These are phyloP conservation scores for Malurus splendens DNA, from an alignment of 2,797 vertebrate species.

Conservation along the genomic window DNA sequence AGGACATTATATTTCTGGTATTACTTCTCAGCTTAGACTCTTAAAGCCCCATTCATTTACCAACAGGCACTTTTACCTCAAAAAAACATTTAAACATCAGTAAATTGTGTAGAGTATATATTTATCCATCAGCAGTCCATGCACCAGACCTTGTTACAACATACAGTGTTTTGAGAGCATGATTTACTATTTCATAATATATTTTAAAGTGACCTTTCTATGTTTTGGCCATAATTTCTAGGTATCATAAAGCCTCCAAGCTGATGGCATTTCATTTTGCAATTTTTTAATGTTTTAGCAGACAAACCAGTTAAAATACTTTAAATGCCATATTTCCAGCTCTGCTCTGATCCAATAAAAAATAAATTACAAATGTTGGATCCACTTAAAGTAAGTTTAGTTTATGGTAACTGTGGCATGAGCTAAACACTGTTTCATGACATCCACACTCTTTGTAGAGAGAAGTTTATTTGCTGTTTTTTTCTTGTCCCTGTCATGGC, in stretches of 20 bases:
- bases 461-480: neutral
- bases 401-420: neutral
- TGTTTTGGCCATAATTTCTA: neutral
- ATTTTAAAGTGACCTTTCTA: neutral
- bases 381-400: neutral
- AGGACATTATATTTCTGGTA: neutral
- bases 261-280: neutral
- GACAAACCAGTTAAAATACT: slow-evolving; percentile 2
- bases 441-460: neutral
- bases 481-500: neutral
- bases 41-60: neutral
- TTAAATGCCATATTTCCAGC: neutral
- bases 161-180: neutral
- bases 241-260: neutral
- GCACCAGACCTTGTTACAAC: neutral
- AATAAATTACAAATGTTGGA: neutral
- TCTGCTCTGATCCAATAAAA: neutral
- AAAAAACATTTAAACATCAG: neutral
- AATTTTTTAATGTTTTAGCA: slow-evolving; percentile 16
- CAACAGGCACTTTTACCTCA: neutral
- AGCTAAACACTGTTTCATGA: neutral
- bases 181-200: neutral
- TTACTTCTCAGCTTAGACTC: neutral
- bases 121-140: neutral
- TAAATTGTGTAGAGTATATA: neutral